Percentiles rank a stretch among this genome's conserved stretches.
Evolutionary conservation across 2,797 vertebrate genomes (phyloP).

Genomic region (Silurus lanzhouensis): DNA sequence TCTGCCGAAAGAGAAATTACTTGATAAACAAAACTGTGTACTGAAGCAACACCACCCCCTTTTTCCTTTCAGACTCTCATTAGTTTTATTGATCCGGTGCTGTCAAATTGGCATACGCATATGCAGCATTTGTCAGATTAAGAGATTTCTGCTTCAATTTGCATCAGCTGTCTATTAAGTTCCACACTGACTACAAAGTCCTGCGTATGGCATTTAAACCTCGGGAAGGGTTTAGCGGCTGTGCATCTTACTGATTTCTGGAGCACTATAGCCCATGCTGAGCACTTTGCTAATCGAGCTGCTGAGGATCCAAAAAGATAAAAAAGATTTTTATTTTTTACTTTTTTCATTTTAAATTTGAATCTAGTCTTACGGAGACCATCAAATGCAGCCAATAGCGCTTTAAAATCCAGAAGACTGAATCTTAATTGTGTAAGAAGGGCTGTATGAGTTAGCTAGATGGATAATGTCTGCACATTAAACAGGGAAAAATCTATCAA

Average conservation of each 20-base stretch:
- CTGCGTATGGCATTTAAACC: background rate
- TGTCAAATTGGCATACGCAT: conserved; percentile 11
- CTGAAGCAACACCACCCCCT: background rate
- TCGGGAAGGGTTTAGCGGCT: background rate
- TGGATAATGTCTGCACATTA: background rate
- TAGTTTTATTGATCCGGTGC: conserved; percentile 18
- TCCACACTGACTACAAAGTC: conserved; percentile 10
- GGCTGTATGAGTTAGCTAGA: background rate
- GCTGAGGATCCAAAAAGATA: background rate
- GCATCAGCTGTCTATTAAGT: conserved; percentile 19
- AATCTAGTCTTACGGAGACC: background rate
- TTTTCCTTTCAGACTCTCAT: conserved; percentile 17
- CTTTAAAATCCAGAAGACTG: background rate
- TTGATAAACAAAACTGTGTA: conserved; percentile 23
- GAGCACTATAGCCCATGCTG: background rate
- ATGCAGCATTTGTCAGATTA: conserved; percentile 27
- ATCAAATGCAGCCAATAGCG: background rate
- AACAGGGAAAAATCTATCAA: too few relatives aligned
- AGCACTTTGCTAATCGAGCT: background rate
- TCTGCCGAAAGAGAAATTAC: conserved; percentile 20
- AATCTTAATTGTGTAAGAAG: background rate
- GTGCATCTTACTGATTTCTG: background rate
- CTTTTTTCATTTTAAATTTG: background rate
- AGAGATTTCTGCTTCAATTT: conserved; percentile 19
- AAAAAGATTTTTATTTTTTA: too few relatives aligned